Conservation (phyloP, 2,888 invertebrate species). For the Zygaena filipendulae region DNA sequence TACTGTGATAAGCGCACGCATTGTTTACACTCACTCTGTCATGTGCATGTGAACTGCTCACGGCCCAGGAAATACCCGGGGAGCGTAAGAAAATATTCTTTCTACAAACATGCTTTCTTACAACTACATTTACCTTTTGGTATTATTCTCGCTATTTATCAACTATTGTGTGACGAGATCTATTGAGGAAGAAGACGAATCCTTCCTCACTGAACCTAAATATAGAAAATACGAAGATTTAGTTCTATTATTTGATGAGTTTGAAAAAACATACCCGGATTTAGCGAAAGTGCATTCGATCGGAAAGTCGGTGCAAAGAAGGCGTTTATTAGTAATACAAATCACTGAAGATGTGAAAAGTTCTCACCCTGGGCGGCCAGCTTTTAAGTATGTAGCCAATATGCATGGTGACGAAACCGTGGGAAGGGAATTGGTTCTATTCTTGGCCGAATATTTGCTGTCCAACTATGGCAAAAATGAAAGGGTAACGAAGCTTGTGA, state of each 20-base stretch:
- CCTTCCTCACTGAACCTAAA: slow-evolving; percentile 66
- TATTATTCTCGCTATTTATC: slow-evolving; percentile 40
- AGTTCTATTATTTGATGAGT: slow-evolving; percentile 69
- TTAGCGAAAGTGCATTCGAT: slow-evolving; percentile 78
- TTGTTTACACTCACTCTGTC: slow-evolving; percentile 26
- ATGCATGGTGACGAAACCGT: slow-evolving; percentile 97
- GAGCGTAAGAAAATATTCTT: too few relatives aligned
- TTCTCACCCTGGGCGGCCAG: slow-evolving; percentile 75
- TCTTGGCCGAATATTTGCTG: slow-evolving; percentile 86
- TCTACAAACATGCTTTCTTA: too few relatives aligned
- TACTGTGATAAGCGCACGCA: slow-evolving; percentile 21
- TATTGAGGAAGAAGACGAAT: slow-evolving; percentile 50
- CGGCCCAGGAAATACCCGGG: slow-evolving; percentile 8
- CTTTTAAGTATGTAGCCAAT: slow-evolving; percentile 94
- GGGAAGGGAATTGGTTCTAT: slow-evolving; percentile 85
- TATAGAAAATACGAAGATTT: slow-evolving; percentile 81
- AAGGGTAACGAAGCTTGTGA: slow-evolving; percentile 80
- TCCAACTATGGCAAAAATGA: slow-evolving; percentile 76
- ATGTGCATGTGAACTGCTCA: slow-evolving; percentile 20
- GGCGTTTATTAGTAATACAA: slow-evolving; percentile 85
- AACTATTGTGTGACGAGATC: slow-evolving; percentile 37
- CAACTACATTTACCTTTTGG: too few relatives aligned
- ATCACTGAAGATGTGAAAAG: slow-evolving; percentile 75
- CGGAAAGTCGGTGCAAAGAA: slow-evolving; percentile 85
- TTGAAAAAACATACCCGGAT: slow-evolving; percentile 74